Conservation (phyloP, 1,140 invertebrate species). For the Mamestra configurata region DNA sequence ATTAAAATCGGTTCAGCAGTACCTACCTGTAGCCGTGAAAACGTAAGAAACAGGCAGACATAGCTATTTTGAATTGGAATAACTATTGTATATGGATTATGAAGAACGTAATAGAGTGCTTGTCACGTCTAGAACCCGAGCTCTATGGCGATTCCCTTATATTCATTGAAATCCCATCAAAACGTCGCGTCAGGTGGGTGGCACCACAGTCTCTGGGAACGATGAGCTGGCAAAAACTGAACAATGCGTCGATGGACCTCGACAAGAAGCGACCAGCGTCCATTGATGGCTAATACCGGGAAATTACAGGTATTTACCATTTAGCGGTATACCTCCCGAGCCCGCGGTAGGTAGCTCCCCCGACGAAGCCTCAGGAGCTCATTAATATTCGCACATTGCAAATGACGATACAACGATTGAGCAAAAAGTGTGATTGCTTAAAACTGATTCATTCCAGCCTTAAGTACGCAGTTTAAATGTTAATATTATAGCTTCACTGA, state of each 20-base stretch:
- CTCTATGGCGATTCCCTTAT: neutral
- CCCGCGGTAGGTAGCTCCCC: neutral
- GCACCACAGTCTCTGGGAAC: constrained; percentile 10
- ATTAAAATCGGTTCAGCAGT: too few relatives aligned
- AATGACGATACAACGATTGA: neutral
- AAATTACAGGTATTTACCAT: constrained; percentile 43
- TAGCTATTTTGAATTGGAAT: too few relatives aligned
- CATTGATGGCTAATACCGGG: constrained; percentile 38
- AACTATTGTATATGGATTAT: neutral
- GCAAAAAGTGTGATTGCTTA: constrained; percentile 22
- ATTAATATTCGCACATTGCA: constrained; percentile 26
- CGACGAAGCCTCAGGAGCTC: neutral
- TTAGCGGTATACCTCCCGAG: constrained; percentile 12
- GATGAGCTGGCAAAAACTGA: constrained; percentile 12
- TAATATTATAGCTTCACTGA: constrained; percentile 39
- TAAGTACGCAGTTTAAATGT: constrained; percentile 23
- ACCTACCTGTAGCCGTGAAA: too few relatives aligned
- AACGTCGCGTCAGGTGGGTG: neutral
- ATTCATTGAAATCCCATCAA: neutral
- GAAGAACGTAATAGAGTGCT: neutral
- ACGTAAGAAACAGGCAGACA: too few relatives aligned
- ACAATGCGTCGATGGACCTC: constrained; percentile 26
- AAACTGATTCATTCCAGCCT: constrained; percentile 19
- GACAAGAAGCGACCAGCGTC: neutral
- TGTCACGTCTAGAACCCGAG: neutral